Evolutionary conservation across 2,113 vertebrate species (phyloP).

Genomic region (Sinocyclocheilus grahami): DNA sequence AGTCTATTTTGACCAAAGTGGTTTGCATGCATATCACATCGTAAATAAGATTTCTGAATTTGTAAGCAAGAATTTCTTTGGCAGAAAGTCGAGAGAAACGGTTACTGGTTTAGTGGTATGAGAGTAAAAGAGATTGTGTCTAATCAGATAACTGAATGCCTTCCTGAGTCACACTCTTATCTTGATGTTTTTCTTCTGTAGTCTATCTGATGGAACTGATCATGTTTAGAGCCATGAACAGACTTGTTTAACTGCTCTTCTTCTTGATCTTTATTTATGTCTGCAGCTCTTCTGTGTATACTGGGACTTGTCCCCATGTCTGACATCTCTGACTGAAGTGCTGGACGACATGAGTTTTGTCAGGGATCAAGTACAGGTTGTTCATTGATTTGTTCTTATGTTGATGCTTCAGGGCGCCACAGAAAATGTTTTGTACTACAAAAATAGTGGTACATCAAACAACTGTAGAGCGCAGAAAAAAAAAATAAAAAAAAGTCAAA

Average conservation of each 20-base stretch:
- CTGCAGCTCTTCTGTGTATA: conserved; percentile 73
- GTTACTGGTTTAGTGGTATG: not conserved
- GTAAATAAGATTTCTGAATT: not conserved
- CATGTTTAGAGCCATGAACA: not conserved
- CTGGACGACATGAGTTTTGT: conserved; percentile 69
- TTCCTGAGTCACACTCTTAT: not conserved
- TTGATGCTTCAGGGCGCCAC: not conserved
- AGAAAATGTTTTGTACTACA: not conserved
- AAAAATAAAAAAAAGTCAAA: too few relatives aligned
- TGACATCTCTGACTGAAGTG: conserved; percentile 67
- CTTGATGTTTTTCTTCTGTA: not conserved
- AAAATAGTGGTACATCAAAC: not conserved
- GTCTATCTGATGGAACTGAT: not conserved
- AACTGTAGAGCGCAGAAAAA: not conserved
- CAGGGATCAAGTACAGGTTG: conserved; percentile 68
- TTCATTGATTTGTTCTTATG: conserved; percentile 7
- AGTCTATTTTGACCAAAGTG: too few relatives aligned
- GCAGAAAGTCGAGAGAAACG: too few relatives aligned
- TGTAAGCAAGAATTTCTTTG: not conserved
- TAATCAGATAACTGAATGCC: not conserved
- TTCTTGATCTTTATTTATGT: not conserved
- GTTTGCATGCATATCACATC: not conserved
- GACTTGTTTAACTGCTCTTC: not conserved
- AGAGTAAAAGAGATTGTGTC: not conserved
- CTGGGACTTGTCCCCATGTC: conserved; percentile 74